phyloP scores from a whole-genome alignment of 2,797 vertebrate genomes.

The Periparus ater region DNA sequence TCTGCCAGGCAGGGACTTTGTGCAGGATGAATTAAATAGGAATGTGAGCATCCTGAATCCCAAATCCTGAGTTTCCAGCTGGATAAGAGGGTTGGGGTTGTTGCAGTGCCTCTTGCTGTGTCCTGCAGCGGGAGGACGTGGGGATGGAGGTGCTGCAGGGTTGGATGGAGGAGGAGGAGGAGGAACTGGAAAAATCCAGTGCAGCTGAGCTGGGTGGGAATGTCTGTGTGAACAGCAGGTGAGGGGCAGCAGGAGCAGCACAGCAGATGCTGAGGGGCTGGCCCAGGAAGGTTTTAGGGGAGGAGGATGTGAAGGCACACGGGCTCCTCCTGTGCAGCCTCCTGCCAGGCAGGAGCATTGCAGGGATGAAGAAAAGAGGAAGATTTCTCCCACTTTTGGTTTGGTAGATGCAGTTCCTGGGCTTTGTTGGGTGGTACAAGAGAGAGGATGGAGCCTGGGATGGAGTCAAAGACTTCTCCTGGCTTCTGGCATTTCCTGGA shows the following conservation, averaged over 20 bases:
- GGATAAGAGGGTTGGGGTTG: background rate
- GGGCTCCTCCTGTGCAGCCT: background rate
- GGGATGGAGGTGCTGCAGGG: background rate
- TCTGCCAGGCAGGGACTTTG: background rate
- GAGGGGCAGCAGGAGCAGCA: slow-evolving; percentile 25
- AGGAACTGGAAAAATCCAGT: background rate
- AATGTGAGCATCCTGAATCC: background rate
- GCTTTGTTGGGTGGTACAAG: background rate
- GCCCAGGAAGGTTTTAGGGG: background rate
- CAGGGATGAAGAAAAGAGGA: background rate
- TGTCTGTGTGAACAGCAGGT: slow-evolving; percentile 35
- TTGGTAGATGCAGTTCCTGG: background rate
- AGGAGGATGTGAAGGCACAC: background rate
- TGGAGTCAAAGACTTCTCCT: background rate
- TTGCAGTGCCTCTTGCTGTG: background rate
- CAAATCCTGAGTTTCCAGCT: background rate
- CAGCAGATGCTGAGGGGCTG: slow-evolving; percentile 4
- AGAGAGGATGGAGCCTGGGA: background rate
- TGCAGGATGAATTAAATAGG: background rate
- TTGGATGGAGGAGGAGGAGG: background rate
- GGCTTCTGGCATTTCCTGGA: background rate
- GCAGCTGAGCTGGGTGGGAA: background rate
- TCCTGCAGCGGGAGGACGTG: accelerated
- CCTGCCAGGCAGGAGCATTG: background rate
- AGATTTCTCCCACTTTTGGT: background rate